A percentile compares a stretch with the other conserved stretches of the same genome.
phyloP scores from a whole-genome alignment of 2,113 vertebrate genomes.

The Neolamprologus tretocephalus region DNA sequence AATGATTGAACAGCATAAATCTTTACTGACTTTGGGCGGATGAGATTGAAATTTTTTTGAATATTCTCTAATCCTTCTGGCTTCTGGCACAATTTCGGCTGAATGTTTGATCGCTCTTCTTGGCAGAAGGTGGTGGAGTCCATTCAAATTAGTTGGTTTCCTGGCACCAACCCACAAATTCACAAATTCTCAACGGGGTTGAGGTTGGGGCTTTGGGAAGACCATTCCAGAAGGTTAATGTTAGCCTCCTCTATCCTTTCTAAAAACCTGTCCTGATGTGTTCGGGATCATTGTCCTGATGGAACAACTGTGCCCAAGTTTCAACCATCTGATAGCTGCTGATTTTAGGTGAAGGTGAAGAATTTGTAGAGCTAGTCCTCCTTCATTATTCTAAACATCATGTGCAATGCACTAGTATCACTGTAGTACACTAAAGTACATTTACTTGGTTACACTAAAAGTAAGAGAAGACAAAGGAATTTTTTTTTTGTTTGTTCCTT shows the following conservation, averaged over 20 bases:
- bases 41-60: not conserved
- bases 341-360: not conserved
- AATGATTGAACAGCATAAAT: not conserved
- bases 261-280: not conserved
- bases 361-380: not conserved
- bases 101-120: not conserved
- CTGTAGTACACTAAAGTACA: not conserved
- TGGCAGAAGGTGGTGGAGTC: not conserved
- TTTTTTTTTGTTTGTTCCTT: not conserved
- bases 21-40: not conserved
- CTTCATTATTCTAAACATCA: not conserved
- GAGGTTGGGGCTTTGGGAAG: not conserved
- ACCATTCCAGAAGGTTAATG: not conserved
- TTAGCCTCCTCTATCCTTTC: not conserved
- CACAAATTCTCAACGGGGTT: not conserved
- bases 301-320: not conserved
- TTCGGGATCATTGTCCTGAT: not conserved
- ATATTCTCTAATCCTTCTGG: not conserved
- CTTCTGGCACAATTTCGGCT: not conserved
- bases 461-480: not conserved
- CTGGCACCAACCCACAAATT: not conserved
- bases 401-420: not conserved
- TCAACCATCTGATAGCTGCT: not conserved
- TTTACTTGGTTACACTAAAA: not conserved
- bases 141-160: not conserved